Conservation (phyloP, 2,797 vertebrate genomes). For the Sebastes matsubarae region DNA sequence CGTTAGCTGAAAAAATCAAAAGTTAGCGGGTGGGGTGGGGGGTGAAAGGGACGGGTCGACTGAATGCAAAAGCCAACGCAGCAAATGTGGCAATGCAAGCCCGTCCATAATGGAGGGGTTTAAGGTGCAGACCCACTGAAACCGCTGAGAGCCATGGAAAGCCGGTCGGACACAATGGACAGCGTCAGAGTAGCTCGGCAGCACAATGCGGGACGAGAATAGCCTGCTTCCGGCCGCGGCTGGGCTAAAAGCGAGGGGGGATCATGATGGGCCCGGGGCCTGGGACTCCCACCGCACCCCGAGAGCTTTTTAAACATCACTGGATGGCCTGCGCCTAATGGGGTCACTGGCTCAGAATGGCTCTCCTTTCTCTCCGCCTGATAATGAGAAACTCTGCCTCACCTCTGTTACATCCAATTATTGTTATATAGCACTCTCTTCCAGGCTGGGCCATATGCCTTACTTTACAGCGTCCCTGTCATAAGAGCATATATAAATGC, state of each 20-base stretch:
- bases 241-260: conserved; percentile 44
- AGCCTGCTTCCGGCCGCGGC: conserved; percentile 63
- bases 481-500: neutral
- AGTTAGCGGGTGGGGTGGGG: neutral
- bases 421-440: neutral
- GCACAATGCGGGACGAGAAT: conserved; percentile 68
- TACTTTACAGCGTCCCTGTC: neutral
- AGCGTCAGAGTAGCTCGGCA: conserved; percentile 52
- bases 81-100: conserved; percentile 65
- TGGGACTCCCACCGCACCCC: conserved; percentile 58
- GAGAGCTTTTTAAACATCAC: conserved; percentile 69
- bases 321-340: conserved; percentile 59
- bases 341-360: conserved; percentile 62
- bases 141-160: conserved; percentile 80
- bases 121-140: conserved; percentile 65
- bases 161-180: conserved; percentile 62
- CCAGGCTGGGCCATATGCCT: neutral
- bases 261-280: conserved; percentile 55
- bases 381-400: conserved; percentile 43
- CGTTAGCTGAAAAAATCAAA: conserved; percentile 35
- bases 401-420: conserved; percentile 1
- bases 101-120: conserved; percentile 76
- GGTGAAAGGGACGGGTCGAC: neutral
- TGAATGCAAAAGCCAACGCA: conserved; percentile 82
- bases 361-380: conserved; percentile 26